phyloP scores from a whole-genome alignment of 2,113 vertebrate species.

The Psilopogon haemacephalus region DNA sequence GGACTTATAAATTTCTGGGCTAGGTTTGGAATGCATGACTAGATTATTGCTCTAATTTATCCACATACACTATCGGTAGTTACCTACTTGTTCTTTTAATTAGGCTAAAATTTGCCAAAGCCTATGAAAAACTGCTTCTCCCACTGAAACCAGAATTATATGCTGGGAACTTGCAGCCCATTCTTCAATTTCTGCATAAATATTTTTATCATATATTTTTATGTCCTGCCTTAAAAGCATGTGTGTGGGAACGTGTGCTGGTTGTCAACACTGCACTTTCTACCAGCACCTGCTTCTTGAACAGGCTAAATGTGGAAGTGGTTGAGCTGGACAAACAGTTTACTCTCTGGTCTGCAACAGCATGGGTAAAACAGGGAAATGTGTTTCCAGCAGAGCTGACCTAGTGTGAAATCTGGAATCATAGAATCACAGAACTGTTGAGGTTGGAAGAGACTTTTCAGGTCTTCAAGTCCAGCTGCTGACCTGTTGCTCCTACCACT shows the following conservation, averaged over 20 bases:
- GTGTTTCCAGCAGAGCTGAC: not conserved
- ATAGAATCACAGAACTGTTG: too few relatives aligned
- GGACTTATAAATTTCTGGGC: not conserved
- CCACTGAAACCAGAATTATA: not conserved
- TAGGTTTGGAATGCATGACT: not conserved
- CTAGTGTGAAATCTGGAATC: not conserved
- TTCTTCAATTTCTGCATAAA: slow-evolving; percentile 39
- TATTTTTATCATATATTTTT: slow-evolving; percentile 5
- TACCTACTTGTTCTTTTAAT: slow-evolving; percentile 40
- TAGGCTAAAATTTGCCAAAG: slow-evolving; percentile 24
- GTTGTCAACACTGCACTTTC: not conserved
- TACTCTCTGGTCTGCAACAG: not conserved
- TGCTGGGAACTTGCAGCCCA: not conserved
- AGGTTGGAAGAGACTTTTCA: too few relatives aligned
- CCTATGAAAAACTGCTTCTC: not conserved
- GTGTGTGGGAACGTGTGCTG: not conserved
- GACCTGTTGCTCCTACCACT: too few relatives aligned
- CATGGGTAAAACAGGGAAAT: not conserved
- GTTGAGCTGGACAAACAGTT: not conserved
- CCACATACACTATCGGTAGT: not conserved
- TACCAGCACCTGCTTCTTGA: not conserved
- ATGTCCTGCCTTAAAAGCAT: not conserved
- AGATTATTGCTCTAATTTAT: slow-evolving; percentile 2
- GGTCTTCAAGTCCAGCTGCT: too few relatives aligned
- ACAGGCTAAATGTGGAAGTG: not conserved